A percentile compares a stretch with the other conserved stretches of the same genome.
Conservation (phyloP, 1,140 invertebrate species). For the Plutomurus gul region DNA sequence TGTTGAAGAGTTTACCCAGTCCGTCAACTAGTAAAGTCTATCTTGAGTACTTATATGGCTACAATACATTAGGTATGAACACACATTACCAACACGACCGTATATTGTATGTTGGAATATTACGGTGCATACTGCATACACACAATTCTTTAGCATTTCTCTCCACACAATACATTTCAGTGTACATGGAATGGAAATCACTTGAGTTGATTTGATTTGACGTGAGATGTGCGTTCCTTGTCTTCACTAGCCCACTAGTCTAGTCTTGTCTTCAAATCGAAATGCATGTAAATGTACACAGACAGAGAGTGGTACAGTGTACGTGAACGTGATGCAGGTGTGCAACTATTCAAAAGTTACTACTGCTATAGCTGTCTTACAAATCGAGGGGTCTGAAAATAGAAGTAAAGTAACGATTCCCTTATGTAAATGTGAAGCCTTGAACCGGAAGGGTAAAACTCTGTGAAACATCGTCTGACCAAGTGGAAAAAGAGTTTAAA, state of each 20-base stretch:
- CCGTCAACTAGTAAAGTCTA: background rate
- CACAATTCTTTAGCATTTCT: background rate
- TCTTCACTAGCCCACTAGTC: no score
- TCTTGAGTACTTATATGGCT: background rate
- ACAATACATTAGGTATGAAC: background rate
- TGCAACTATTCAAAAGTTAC: no score
- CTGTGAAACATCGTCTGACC: constrained; percentile 3
- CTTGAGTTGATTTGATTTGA: background rate
- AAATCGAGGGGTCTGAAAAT: background rate
- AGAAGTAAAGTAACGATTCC: background rate
- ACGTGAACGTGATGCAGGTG: background rate
- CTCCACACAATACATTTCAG: background rate
- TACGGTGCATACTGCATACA: no score
- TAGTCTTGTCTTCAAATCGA: background rate
- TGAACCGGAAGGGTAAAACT: constrained; percentile 19
- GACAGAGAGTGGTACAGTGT: background rate
- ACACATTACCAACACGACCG: background rate
- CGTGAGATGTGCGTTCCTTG: background rate
- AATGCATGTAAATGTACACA: background rate
- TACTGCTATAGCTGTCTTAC: no score
- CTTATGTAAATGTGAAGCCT: constrained; percentile 1
- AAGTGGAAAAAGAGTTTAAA: constrained; percentile 10
- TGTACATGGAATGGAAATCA: background rate
- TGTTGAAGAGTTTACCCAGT: background rate
- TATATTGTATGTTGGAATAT: background rate